A percentile compares a stretch with the other conserved stretches of the same genome.
These are phyloP conservation scores for Dysmachus trigonus DNA, from an alignment of 2,888 invertebrate species.

Conservation along the genomic window DNA sequence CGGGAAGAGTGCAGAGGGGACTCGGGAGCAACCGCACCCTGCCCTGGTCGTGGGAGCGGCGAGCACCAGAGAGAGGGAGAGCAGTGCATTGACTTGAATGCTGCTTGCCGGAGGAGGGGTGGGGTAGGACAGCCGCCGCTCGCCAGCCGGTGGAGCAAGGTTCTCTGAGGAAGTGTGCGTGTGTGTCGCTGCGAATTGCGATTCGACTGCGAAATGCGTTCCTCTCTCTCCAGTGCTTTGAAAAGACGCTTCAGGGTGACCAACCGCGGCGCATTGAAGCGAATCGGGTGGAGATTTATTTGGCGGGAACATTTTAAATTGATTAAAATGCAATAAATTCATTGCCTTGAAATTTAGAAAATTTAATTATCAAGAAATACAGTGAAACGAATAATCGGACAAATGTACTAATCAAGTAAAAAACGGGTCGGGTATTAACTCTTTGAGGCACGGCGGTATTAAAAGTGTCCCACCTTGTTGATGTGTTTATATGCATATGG, in stretches of 20 bases:
- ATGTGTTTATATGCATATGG: no score
- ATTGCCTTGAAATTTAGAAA: background rate
- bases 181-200: background rate
- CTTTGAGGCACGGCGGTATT: no score
- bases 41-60: background rate
- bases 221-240: background rate
- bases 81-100: background rate
- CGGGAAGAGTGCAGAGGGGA: background rate
- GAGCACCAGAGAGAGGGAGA: background rate
- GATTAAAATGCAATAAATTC: background rate
- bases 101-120: background rate
- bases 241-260: conserved; percentile 17
- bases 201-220: background rate
- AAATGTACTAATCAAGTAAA: no score
- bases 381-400: no score
- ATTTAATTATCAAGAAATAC: no score
- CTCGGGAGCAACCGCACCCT: background rate
- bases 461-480: no score
- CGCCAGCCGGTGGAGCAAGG: background rate
- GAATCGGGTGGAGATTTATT: background rate
- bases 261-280: background rate
- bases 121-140: background rate
- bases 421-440: no score
- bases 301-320: background rate
- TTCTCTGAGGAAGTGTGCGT: background rate